Percentiles rank a stretch among this genome's conserved stretches.
Evolutionary conservation across 30 jellyfish, hydroid and myxozoan genomes (phyloP).

Genomic region (Aurelia coerulea): DNA sequence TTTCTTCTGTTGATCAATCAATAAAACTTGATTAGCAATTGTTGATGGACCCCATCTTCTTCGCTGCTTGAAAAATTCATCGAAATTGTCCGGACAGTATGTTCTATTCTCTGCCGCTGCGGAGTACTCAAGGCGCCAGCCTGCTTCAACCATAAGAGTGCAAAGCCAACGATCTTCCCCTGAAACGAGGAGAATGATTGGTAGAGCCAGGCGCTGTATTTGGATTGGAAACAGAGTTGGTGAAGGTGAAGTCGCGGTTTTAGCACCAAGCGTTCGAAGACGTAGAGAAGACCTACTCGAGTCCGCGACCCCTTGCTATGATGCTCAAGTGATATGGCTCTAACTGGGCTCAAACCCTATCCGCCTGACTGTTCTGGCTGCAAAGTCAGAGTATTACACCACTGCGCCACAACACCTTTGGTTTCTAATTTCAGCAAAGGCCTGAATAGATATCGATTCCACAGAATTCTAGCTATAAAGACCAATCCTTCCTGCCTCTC

Average conservation of each 20-base stretch:
- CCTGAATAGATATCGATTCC: too few species aligned
- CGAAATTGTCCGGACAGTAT: constrained; percentile 95
- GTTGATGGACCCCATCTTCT: constrained; percentile 99
- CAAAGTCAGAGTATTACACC: too few species aligned
- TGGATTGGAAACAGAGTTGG: constrained; percentile 8
- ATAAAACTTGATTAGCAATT: constrained; percentile 82
- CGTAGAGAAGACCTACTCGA: too few species aligned
- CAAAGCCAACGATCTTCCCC: constrained; percentile 99
- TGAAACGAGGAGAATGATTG: constrained; percentile 13
- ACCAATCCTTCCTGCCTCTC: too few species aligned
- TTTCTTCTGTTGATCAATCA: constrained; percentile 59
- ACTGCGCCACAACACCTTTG: too few species aligned
- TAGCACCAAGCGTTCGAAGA: too few species aligned
- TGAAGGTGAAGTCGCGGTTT: not conserved
- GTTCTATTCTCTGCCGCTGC: constrained; percentile 96
- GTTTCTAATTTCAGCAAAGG: too few species aligned
- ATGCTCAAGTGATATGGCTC: too few species aligned
- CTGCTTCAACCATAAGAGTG: constrained; percentile 93
- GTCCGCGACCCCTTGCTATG: too few species aligned
- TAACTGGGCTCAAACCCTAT: too few species aligned
- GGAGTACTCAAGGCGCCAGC: constrained; percentile 95
- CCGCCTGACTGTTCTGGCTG: too few species aligned
- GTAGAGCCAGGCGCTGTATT: not conserved
- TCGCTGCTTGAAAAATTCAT: constrained; percentile 93
- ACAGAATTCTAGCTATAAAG: too few species aligned